Evolutionary conservation across 2,113 vertebrate genomes (phyloP).

Genomic region (Marmota flaviventris): DNA sequence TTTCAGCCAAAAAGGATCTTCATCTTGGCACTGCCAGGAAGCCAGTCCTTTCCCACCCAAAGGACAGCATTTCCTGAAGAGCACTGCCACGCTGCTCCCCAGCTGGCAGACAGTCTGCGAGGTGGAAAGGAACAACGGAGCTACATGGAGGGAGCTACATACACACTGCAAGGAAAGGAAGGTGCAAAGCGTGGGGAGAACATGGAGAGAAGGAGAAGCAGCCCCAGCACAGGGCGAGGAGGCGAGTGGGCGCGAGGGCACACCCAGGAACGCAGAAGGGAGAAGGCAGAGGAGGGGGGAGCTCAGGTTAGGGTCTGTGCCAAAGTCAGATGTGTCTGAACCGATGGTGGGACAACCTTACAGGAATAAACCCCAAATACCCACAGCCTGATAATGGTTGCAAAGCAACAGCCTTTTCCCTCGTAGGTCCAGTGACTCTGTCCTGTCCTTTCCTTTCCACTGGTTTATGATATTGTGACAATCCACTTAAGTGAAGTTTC

Average conservation of each 20-base stretch:
- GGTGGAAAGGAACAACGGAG: background rate
- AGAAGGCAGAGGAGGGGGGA: background rate
- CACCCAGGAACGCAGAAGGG: background rate
- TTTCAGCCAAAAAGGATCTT: slow-evolving; percentile 70
- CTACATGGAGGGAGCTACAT: background rate
- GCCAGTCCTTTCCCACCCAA: slow-evolving; percentile 67
- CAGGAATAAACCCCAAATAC: background rate
- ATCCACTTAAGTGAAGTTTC: slow-evolving; percentile 3
- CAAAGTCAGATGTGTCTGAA: background rate
- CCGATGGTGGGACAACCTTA: background rate
- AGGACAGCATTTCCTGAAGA: slow-evolving; percentile 77
- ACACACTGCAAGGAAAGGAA: background rate
- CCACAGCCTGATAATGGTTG: background rate
- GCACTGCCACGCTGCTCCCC: slow-evolving; percentile 8
- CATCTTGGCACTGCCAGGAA: slow-evolving; percentile 74
- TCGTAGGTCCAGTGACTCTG: background rate
- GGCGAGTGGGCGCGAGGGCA: background rate
- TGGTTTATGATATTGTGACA: background rate
- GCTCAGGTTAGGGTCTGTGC: background rate
- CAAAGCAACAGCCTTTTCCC: background rate
- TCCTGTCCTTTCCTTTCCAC: background rate
- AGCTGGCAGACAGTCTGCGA: background rate
- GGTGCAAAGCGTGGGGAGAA: background rate
- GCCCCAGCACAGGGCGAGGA: background rate
- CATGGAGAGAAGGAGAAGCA: background rate